Percentiles rank a stretch among this genome's conserved stretches.
These are phyloP conservation scores for Protaetia brevitarsis DNA, from an alignment of 1,140 invertebrate species.

Conservation along the genomic window DNA sequence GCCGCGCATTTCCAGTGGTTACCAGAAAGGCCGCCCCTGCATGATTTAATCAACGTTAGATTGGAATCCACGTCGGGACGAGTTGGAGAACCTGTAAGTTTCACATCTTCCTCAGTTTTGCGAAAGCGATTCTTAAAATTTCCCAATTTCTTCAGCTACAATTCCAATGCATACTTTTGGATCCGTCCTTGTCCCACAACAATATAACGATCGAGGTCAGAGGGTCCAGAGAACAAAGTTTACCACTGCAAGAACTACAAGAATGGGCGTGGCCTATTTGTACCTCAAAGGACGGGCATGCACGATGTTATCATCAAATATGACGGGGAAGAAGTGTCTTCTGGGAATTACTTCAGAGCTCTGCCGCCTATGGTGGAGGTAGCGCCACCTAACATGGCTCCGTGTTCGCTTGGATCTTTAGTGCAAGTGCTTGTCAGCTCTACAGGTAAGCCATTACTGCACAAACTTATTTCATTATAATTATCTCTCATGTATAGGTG, in stretches of 20 bases:
- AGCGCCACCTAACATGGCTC: conserved; percentile 87
- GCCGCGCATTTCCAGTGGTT: conserved; percentile 86
- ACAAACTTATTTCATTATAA: conserved; percentile 8
- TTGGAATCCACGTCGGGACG: conserved; percentile 77
- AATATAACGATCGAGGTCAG: conserved; percentile 77
- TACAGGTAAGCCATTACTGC: conserved; percentile 55
- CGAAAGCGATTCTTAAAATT: not conserved
- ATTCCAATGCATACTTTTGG: conserved; percentile 75
- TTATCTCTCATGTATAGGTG: conserved; percentile 69
- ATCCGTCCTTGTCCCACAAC: conserved; percentile 72
- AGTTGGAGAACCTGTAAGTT: conserved; percentile 75
- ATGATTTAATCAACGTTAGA: conserved; percentile 71
- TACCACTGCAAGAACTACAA: conserved; percentile 71
- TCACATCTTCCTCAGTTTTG: not conserved
- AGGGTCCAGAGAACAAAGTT: conserved; percentile 51
- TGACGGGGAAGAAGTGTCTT: conserved; percentile 54
- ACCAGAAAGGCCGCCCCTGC: conserved; percentile 73
- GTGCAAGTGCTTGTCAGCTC: conserved; percentile 94
- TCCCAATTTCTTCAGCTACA: conserved; percentile 65
- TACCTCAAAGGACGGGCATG: conserved; percentile 88
- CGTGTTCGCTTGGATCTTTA: conserved; percentile 87
- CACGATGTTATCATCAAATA: conserved; percentile 73
- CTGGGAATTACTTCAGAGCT: conserved; percentile 78
- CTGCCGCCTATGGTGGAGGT: conserved; percentile 81
- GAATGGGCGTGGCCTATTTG: conserved; percentile 76